These are phyloP conservation scores for Pristionchus maxplancki DNA, from an alignment of 2,888 invertebrate genomes.

Conservation along the genomic window DNA sequence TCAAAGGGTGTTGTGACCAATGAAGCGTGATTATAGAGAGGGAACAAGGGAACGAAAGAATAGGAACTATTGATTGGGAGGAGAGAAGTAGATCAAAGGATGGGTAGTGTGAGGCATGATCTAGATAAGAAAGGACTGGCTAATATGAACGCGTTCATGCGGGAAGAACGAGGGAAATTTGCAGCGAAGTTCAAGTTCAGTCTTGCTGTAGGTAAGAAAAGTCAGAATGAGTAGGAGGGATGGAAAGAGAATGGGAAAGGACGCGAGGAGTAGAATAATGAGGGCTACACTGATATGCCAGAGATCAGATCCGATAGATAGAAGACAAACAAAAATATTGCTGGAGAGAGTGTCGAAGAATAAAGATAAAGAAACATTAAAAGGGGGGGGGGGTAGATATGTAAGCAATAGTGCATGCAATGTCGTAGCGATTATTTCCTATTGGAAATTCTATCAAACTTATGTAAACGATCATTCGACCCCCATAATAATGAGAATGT, in stretches of 20 bases:
- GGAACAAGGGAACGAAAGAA: neutral
- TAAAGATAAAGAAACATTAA: neutral
- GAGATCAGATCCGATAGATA: neutral
- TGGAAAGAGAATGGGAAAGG: neutral
- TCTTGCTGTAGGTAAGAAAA: neutral
- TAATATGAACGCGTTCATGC: neutral
- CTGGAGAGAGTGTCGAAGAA: neutral
- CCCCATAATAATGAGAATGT: neutral
- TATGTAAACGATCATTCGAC: too few relatives aligned
- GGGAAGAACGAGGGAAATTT: neutral
- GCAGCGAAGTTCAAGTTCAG: neutral
- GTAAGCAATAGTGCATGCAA: too few relatives aligned
- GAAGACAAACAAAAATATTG: neutral
- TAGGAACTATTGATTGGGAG: neutral
- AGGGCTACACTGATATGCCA: neutral
- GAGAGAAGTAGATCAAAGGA: neutral
- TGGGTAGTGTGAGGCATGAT: neutral
- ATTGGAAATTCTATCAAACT: neutral
- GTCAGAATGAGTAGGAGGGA: neutral
- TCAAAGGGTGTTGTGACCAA: neutral
- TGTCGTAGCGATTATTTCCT: neutral
- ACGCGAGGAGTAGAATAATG: neutral
- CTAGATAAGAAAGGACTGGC: too few relatives aligned
- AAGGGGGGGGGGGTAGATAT: neutral
- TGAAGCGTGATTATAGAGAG: slow-evolving; percentile 23